phyloP scores from a whole-genome alignment of 2,113 vertebrate genomes.

The Pygoscelis antarcticus region DNA sequence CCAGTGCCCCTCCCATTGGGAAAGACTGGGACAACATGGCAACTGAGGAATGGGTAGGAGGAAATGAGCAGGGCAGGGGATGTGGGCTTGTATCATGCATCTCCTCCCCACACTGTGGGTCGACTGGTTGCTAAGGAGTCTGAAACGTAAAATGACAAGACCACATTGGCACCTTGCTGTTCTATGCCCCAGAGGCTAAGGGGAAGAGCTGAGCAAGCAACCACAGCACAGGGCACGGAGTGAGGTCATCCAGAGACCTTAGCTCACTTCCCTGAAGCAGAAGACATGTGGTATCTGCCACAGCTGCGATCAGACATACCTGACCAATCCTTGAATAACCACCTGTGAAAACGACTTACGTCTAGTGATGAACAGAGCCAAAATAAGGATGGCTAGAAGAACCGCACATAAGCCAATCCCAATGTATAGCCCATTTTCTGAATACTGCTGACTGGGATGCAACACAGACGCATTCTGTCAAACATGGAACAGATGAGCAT shows the following conservation, averaged over 20 bases:
- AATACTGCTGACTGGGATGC: background rate
- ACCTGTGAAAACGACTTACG: slow-evolving; percentile 31
- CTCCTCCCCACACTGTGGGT: background rate
- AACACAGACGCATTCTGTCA: background rate
- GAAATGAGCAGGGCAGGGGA: background rate
- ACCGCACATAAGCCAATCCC: background rate
- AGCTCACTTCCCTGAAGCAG: background rate
- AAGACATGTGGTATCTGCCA: background rate
- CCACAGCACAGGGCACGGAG: background rate
- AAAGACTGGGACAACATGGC: background rate
- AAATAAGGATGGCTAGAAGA: background rate
- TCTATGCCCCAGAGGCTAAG: background rate
- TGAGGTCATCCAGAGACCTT: background rate
- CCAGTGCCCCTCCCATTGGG: background rate
- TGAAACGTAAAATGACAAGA: background rate
- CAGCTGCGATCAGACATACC: background rate
- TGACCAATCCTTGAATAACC: background rate
- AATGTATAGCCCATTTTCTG: background rate
- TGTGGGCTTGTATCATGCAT: background rate
- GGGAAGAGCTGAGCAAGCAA: background rate
- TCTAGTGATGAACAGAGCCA: background rate
- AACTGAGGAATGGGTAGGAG: background rate
- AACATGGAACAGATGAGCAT: background rate
- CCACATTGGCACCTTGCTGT: background rate
- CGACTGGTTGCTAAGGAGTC: background rate